Percentiles rank a stretch among this genome's conserved stretches.
Evolutionary conservation across 2,888 invertebrate species (phyloP).

Genomic region (Microdon myrmicae): DNA sequence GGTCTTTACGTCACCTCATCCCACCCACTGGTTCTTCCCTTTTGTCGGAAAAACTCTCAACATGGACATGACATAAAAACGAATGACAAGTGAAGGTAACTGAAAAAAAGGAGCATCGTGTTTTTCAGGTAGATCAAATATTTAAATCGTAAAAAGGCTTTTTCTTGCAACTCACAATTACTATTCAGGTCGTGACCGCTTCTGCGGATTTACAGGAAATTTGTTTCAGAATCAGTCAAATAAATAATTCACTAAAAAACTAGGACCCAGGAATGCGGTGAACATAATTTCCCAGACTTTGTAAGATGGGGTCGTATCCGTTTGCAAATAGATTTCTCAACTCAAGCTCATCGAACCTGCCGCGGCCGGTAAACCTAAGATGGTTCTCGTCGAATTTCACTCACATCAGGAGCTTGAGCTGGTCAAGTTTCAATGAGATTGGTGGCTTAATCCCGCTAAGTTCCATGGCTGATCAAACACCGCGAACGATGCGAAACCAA

Average conservation of each 20-base stretch:
- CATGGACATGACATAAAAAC: slow-evolving; percentile 40
- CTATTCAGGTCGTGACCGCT: slow-evolving; percentile 45
- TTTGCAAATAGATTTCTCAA: too few species aligned
- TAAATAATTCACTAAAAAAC: slow-evolving; percentile 40
- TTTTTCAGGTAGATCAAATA: slow-evolving; percentile 49
- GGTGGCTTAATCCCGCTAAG: too few species aligned
- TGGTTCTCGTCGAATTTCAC: too few species aligned
- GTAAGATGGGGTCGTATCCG: too few species aligned
- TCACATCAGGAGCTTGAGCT: too few species aligned
- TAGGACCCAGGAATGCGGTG: slow-evolving; percentile 26
- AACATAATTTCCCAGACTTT: slow-evolving; percentile 40
- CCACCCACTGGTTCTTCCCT: background rate
- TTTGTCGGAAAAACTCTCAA: background rate
- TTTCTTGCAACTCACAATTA: slow-evolving; percentile 14
- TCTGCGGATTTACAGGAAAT: slow-evolving; percentile 37
- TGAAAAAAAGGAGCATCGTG: slow-evolving; percentile 10
- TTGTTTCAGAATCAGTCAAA: slow-evolving; percentile 18
- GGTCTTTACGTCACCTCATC: background rate
- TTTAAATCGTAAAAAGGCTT: slow-evolving; percentile 42
- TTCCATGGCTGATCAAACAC: too few species aligned
- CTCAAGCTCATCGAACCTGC: too few species aligned
- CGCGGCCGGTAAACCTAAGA: too few species aligned
- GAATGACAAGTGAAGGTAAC: slow-evolving; percentile 9
- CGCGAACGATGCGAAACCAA: too few species aligned
- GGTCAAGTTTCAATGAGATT: too few species aligned